Base-by-base conservation (phyloP, 2,888 invertebrate species). In the Ceraclea dissimilis region DNA sequence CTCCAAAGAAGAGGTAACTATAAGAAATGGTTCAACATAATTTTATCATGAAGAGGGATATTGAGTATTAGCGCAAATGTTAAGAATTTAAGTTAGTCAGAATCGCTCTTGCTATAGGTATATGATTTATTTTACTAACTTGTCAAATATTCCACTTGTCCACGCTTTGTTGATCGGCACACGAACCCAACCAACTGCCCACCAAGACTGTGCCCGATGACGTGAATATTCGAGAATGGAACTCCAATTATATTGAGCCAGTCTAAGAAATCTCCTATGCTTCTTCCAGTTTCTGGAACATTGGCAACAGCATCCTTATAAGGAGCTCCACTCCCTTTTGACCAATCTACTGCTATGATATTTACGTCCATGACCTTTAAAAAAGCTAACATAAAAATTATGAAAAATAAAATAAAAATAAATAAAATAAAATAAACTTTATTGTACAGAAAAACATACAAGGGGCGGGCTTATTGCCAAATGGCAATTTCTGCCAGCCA, bases 201-300 rank as follows among this genome's bases (percentile, higher is more conserved):
- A 1, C 76, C 76, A 39, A 76, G 69, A 63, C 76, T 76, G 65
- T 74, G 75, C 0, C 76, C 76, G 6, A 76, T 68, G 5, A 77
- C 62, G 54, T 77, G 76, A 17, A 72, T 64, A 34, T 51, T 70
- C 8, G 69, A 33, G 43, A 68, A 71, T 0, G 67, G 64, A 1
- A 67, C 60, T 10, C 71, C 71, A 0, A 64, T 64, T 0, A 61
- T 60, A n/a, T 61, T 65, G 17, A 74, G 62, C 70, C 70, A 71
- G 17, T 62, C 64, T 1, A 72, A 58, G 57, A 73, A 71, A 46
- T 67, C 64, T 0, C 70, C 72, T 2, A 74, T 64, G 1, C 64
- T 66, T 43, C 52, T 58, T 2, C 72, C 74, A 0, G 70, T 69
- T 0, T 61, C 66, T 1, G 66, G 63, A 0, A 69, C 68, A 19